These are phyloP conservation scores for Ichneumon xanthorius DNA, from an alignment of 2,888 invertebrate species.

Conservation along the genomic window DNA sequence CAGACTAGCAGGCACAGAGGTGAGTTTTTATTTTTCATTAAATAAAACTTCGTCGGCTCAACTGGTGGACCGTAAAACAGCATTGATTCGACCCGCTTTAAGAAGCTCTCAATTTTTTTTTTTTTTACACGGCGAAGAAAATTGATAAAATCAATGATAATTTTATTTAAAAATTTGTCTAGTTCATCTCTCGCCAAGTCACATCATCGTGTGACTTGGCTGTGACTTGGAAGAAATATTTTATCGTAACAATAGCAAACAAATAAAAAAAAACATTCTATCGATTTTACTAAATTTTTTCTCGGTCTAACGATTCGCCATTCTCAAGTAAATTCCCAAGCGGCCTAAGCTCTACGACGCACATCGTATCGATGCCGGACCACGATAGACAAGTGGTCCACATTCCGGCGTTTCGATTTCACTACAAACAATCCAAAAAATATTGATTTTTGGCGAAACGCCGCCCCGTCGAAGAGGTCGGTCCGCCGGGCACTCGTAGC, in stretches of 20 bases:
- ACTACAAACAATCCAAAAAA: too few relatives aligned
- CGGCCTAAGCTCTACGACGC: too few relatives aligned
- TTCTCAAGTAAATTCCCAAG: too few relatives aligned
- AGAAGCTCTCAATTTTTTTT: not conserved
- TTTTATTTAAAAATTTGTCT: not conserved
- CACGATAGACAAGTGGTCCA: too few relatives aligned
- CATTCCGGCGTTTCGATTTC: too few relatives aligned
- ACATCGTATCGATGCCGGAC: too few relatives aligned
- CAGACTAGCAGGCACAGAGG: slow-evolving; percentile 99
- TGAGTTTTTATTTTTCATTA: slow-evolving; percentile 81
- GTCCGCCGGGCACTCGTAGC: too few relatives aligned
- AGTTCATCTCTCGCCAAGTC: not conserved
- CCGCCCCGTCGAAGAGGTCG: too few relatives aligned
- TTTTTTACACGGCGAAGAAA: not conserved
- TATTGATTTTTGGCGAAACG: too few relatives aligned
- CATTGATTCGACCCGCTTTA: not conserved
- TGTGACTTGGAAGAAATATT: not conserved
- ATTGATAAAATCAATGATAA: not conserved
- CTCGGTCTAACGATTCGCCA: too few relatives aligned
- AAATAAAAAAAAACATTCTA: too few relatives aligned
- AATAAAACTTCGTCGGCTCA: not conserved
- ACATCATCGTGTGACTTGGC: not conserved
- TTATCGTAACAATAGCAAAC: not conserved
- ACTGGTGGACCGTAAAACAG: not conserved
- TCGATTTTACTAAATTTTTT: too few relatives aligned